Percentiles rank a stretch among this genome's conserved stretches.
Conservation (phyloP, 2,888 invertebrate genomes). For the Euzetes globulus region DNA sequence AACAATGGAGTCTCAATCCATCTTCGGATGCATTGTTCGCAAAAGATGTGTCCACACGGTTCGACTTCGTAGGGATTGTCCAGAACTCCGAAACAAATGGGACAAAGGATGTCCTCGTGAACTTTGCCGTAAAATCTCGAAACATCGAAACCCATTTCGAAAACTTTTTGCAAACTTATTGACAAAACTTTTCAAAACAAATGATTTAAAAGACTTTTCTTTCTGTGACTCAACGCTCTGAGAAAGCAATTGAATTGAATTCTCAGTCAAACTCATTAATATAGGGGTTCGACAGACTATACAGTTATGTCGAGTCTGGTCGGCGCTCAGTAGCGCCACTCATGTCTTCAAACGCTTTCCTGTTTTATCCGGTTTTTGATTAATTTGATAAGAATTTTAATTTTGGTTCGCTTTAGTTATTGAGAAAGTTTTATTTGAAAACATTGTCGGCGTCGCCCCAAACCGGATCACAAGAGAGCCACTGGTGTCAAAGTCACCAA, state of each 20-base stretch:
- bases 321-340: conserved; percentile 17
- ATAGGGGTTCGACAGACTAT: neutral
- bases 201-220: neutral
- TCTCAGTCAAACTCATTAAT: neutral
- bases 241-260: neutral
- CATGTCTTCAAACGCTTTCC: neutral
- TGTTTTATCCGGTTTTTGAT: conserved; percentile 19
- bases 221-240: neutral
- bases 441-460: neutral
- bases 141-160: conserved; percentile 34
- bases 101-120: conserved; percentile 33
- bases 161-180: neutral
- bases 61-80: conserved; percentile 28
- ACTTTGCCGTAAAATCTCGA: conserved; percentile 30
- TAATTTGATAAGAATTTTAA: conserved; percentile 17
- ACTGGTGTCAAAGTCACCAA: neutral
- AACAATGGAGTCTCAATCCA: conserved; percentile 32
- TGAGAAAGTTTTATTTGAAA: conserved; percentile 10
- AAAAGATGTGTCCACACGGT: conserved; percentile 32
- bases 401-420: neutral
- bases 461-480: conserved; percentile 12
- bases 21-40: conserved; percentile 31
- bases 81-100: conserved; percentile 35
- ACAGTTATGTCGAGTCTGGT: neutral
- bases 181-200: conserved; percentile 3